Conservation (phyloP, 2,888 invertebrate species). For the Trichopoda pennipes region DNA sequence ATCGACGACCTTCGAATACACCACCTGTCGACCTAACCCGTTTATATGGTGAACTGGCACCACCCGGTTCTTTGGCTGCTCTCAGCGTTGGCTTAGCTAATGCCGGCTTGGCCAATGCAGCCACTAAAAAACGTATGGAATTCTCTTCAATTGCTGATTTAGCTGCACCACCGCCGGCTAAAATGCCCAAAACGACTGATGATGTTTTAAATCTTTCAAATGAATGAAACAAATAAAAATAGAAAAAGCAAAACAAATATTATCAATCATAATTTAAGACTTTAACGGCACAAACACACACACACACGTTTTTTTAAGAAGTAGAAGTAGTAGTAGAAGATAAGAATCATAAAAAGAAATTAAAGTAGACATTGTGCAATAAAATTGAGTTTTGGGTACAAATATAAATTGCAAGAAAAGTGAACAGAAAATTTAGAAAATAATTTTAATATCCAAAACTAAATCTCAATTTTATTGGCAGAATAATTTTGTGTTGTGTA, state of each 20-base stretch:
- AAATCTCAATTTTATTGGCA: background rate
- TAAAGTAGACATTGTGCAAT: constrained; percentile 13
- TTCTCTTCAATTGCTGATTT: constrained; percentile 81
- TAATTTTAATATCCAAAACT: background rate
- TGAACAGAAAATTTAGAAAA: background rate
- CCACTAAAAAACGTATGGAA: constrained; percentile 81
- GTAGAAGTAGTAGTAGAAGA: constrained; percentile 49
- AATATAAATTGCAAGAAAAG: background rate
- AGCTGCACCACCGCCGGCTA: constrained; percentile 82
- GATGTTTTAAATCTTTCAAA: constrained; percentile 80
- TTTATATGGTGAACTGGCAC: constrained; percentile 77
- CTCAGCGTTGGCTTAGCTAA: constrained; percentile 65
- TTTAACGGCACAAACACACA: constrained; percentile 2
- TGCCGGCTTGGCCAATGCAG: constrained; percentile 62
- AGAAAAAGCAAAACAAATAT: constrained; percentile 9
- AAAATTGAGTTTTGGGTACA: background rate
- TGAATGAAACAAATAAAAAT: constrained; percentile 72
- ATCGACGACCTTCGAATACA: constrained; percentile 78
- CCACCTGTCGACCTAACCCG: constrained; percentile 80
- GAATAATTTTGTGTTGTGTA: background rate
- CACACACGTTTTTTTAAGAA: constrained; percentile 16
- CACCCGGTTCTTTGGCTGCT: constrained; percentile 73
- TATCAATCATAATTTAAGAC: constrained; percentile 31
- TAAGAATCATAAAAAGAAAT: constrained; percentile 22
- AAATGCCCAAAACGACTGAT: constrained; percentile 83